Percentiles rank a stretch among this genome's conserved stretches.
Conservation (phyloP, 1,140 invertebrate species). For the Papilio dardanus region DNA sequence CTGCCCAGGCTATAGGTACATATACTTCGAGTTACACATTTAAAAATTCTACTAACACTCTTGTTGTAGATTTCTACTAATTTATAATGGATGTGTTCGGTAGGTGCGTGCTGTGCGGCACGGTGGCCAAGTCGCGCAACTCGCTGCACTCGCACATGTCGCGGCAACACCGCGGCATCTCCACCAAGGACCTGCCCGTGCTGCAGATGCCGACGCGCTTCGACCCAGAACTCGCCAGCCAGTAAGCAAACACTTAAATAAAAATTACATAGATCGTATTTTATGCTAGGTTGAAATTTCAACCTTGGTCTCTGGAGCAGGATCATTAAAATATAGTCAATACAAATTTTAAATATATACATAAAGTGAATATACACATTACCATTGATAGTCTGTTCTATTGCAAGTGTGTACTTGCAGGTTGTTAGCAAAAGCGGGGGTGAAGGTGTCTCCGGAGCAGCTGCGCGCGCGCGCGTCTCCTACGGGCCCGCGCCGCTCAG, state of each 20-base stretch:
- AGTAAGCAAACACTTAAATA: conserved; percentile 67
- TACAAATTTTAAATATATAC: background rate
- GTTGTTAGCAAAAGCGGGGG: conserved; percentile 92
- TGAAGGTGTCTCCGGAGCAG: conserved; percentile 93
- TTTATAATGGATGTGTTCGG: background rate
- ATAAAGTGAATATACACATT: background rate
- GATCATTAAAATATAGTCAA: background rate
- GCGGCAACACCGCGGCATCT: conserved; percentile 94
- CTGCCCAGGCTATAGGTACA: conserved; percentile 90
- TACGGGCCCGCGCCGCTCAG: conserved; percentile 90
- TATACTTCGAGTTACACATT: conserved; percentile 2
- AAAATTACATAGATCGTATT: background rate
- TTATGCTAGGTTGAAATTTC: background rate
- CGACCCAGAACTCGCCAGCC: conserved; percentile 92
- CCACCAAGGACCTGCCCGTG: conserved; percentile 95
- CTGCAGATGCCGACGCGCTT: conserved; percentile 95
- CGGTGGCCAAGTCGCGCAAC: conserved; percentile 95
- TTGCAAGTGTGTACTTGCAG: conserved; percentile 59
- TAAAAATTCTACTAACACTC: background rate
- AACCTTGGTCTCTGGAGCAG: background rate
- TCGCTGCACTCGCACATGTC: conserved; percentile 96
- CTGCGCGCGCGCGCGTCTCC: conserved; percentile 91
- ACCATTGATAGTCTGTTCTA: background rate
- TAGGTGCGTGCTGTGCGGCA: conserved; percentile 94
- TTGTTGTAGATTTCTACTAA: background rate